Percentiles rank a stretch among this genome's conserved stretches.
Conservation (phyloP, 2,888 invertebrate genomes). For the Odontocerum albicorne region DNA sequence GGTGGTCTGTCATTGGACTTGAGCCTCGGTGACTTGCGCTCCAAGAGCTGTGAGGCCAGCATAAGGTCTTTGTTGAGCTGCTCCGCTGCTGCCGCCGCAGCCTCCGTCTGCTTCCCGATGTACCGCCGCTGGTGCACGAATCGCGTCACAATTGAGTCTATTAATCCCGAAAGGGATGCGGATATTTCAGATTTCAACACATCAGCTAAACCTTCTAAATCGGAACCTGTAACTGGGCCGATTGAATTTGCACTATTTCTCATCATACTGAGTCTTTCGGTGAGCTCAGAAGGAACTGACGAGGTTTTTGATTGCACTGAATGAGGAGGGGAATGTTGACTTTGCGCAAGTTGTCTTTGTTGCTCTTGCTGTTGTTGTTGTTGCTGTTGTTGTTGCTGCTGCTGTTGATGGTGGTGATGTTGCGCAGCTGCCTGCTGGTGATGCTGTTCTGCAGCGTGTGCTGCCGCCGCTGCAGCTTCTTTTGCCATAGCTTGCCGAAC, state of each 20-base stretch:
- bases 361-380: conserved; percentile 54
- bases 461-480: conserved; percentile 59
- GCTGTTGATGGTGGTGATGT: conserved; percentile 53
- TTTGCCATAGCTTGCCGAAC: conserved; percentile 72
- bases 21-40: conserved; percentile 81
- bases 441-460: conserved; percentile 53
- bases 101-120: conserved; percentile 75
- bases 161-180: conserved; percentile 77
- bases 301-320: conserved; percentile 44
- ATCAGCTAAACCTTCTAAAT: conserved; percentile 88
- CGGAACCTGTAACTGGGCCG: conserved; percentile 72
- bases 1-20: conserved; percentile 71
- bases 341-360: conserved; percentile 43
- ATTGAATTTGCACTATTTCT: conserved; percentile 69
- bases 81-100: conserved; percentile 78
- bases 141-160: conserved; percentile 85
- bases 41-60: conserved; percentile 78
- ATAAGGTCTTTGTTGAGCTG: conserved; percentile 83
- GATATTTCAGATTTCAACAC: conserved; percentile 89
- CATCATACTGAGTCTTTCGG: conserved; percentile 77
- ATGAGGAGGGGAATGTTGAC: conserved; percentile 41
- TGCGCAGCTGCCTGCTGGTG: conserved; percentile 55
- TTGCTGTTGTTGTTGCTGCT: conserved; percentile 52
- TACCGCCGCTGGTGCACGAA: conserved; percentile 81
- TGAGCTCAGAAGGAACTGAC: conserved; percentile 67